A percentile compares a stretch with the other conserved stretches of the same genome.
Conservation (phyloP, 2,888 invertebrate genomes). For the Seladonia tumulorum region DNA sequence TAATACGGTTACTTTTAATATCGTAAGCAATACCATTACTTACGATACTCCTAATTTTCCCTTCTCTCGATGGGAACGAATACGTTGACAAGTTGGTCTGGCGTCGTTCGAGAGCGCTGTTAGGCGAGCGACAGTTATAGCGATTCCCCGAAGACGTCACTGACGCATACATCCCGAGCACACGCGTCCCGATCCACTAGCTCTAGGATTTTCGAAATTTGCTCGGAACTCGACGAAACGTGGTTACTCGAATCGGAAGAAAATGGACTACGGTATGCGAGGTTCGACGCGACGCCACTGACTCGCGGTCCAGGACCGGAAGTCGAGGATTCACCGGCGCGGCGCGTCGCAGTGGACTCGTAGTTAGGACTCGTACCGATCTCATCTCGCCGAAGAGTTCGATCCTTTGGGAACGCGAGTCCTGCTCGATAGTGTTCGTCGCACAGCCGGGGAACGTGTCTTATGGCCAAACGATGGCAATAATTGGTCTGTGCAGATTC, state of each 20-base stretch:
- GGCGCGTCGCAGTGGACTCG: no score
- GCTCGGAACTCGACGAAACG: neutral
- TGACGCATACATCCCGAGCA: neutral
- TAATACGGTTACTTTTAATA: no score
- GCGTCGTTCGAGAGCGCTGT: neutral
- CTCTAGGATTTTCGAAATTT: neutral
- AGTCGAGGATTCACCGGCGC: neutral
- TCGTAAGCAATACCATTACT: no score
- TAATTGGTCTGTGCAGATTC: conserved; percentile 73
- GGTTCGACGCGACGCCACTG: conserved; percentile 23
- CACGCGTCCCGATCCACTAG: conserved; percentile 31
- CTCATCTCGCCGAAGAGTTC: conserved; percentile 67
- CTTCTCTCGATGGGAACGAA: neutral
- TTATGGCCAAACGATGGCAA: conserved; percentile 68
- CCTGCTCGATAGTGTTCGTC: conserved; percentile 47
- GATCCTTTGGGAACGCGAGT: conserved; percentile 25
- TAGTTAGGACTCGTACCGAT: conserved; percentile 65
- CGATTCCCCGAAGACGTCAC: conserved; percentile 2
- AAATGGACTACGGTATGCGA: no score
- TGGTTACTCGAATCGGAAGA: neutral
- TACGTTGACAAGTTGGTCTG: neutral
- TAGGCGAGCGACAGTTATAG: no score
- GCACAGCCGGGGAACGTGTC: conserved; percentile 44
- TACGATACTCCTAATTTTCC: neutral
- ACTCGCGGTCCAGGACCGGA: conserved; percentile 2